phyloP scores from a whole-genome alignment of 2,888 invertebrate species.

The Phyllotreta cruciferae region DNA sequence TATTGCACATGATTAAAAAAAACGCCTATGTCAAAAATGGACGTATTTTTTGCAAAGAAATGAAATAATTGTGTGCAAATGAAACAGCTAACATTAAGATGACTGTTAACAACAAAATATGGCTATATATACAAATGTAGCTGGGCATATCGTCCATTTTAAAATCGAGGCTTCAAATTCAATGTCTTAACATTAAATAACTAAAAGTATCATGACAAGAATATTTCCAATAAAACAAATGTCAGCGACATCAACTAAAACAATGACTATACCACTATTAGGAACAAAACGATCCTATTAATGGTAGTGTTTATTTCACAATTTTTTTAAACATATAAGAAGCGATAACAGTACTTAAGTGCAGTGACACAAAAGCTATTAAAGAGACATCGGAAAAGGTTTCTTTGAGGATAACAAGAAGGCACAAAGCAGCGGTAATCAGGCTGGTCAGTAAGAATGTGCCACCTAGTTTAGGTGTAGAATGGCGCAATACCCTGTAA shows the following conservation, averaged over 20 bases:
- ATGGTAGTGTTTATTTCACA: slow-evolving; percentile 32
- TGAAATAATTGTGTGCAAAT: slow-evolving; percentile 46
- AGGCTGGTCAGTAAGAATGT: slow-evolving; percentile 47
- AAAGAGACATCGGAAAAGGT: slow-evolving; percentile 48
- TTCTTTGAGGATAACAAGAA: slow-evolving; percentile 54
- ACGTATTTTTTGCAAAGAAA: slow-evolving; percentile 52
- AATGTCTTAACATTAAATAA: slow-evolving; percentile 53
- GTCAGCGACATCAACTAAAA: slow-evolving; percentile 46
- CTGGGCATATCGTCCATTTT: slow-evolving; percentile 58
- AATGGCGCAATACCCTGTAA: slow-evolving; percentile 57
- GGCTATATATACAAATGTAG: slow-evolving; percentile 58
- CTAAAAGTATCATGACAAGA: slow-evolving; percentile 49
- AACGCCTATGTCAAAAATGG: slow-evolving; percentile 60
- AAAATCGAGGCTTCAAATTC: slow-evolving; percentile 51
- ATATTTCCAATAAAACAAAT: slow-evolving; percentile 43
- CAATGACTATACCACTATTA: slow-evolving; percentile 40
- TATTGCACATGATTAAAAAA: slow-evolving; percentile 61
- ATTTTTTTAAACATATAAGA: slow-evolving; percentile 48
- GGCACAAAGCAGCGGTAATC: slow-evolving; percentile 59
- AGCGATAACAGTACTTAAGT: slow-evolving; percentile 48
- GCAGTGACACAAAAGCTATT: slow-evolving; percentile 58
- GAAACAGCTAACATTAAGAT: slow-evolving; percentile 52
- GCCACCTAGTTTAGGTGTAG: slow-evolving; percentile 51
- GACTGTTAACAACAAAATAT: slow-evolving; percentile 57
- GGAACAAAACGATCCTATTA: slow-evolving; percentile 27